Evolutionary conservation across 2,888 invertebrate genomes (phyloP).

Genomic region (Pterostichus madidus): DNA sequence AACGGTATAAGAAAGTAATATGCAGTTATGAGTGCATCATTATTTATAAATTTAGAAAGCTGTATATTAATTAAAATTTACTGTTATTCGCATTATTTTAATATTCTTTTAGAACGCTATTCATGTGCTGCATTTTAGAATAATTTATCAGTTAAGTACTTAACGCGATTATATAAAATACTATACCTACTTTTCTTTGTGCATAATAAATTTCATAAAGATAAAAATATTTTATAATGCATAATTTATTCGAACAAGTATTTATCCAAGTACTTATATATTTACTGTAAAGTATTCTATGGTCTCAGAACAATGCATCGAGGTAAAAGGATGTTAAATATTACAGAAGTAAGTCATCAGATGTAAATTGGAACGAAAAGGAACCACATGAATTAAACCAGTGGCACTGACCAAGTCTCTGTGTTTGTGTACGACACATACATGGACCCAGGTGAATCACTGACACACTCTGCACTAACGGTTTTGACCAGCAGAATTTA

Average conservation of each 20-base stretch:
- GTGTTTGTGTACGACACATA: slow-evolving; percentile 9
- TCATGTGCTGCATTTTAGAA: too few relatives aligned
- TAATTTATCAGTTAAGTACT: too few relatives aligned
- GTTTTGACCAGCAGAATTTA: slow-evolving; percentile 57
- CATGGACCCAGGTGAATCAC: slow-evolving; percentile 69
- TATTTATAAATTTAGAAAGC: slow-evolving; percentile 17
- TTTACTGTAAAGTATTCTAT: not conserved
- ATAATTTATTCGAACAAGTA: too few relatives aligned
- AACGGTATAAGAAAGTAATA: slow-evolving; percentile 2
- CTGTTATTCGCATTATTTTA: slow-evolving; percentile 33
- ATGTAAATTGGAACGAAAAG: slow-evolving; percentile 36
- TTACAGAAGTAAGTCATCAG: slow-evolving; percentile 39
- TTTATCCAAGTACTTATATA: not conserved
- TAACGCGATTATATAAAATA: too few relatives aligned
- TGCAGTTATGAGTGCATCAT: slow-evolving; percentile 25
- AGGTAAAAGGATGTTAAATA: not conserved
- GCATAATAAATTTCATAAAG: not conserved
- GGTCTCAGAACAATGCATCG: not conserved
- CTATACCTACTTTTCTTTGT: not conserved
- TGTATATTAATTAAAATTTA: slow-evolving; percentile 12
- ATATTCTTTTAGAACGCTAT: too few relatives aligned
- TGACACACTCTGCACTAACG: slow-evolving; percentile 69
- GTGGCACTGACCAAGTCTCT: slow-evolving; percentile 19
- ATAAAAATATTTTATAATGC: too few relatives aligned
- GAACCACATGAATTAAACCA: slow-evolving; percentile 37